A percentile compares a stretch with the other conserved stretches of the same genome.
Evolutionary conservation across 2,797 vertebrate species (phyloP).

Genomic region (Tokudaia tokunoshimensis): DNA sequence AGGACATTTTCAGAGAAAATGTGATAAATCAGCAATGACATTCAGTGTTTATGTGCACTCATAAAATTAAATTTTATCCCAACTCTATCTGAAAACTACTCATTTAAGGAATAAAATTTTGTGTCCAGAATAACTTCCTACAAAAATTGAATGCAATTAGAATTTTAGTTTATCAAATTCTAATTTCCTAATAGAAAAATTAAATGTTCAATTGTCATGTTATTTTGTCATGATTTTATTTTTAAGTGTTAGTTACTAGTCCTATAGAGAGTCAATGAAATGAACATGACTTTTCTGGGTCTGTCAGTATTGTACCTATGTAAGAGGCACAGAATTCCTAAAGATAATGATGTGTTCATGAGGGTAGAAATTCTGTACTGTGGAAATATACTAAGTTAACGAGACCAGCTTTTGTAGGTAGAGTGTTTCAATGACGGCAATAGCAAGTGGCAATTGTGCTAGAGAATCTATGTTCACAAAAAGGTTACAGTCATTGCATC

Average conservation of each 20-base stretch:
- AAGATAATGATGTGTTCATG: conserved; percentile 63
- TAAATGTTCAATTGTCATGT: conserved; percentile 76
- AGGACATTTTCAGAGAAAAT: not conserved
- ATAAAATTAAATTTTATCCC: not conserved
- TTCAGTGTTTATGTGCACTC: not conserved
- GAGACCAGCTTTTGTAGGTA: not conserved
- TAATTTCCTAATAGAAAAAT: conserved; percentile 69
- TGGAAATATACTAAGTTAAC: conserved; percentile 73
- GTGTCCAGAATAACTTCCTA: not conserved
- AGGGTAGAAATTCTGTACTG: conserved; percentile 75
- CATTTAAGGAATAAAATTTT: not conserved
- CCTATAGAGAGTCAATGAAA: conserved; percentile 49
- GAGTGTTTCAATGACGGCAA: not conserved
- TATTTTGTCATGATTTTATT: conserved; percentile 71
- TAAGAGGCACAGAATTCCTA: conserved; percentile 60
- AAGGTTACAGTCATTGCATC: conserved; percentile 41
- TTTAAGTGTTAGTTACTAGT: conserved; percentile 76
- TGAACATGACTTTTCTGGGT: conserved; percentile 53
- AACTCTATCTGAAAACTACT: not conserved
- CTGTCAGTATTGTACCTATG: conserved; percentile 48
- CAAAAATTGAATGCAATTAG: conserved; percentile 78
- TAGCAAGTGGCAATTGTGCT: not conserved
- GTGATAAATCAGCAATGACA: not conserved
- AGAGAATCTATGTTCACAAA: conserved; percentile 37
- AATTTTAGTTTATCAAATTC: conserved; percentile 80